Percentiles rank a stretch among this genome's conserved stretches.
These are phyloP conservation scores for Penaeus japonicus DNA, from an alignment of 1,140 invertebrate genomes.

Conservation along the genomic window DNA sequence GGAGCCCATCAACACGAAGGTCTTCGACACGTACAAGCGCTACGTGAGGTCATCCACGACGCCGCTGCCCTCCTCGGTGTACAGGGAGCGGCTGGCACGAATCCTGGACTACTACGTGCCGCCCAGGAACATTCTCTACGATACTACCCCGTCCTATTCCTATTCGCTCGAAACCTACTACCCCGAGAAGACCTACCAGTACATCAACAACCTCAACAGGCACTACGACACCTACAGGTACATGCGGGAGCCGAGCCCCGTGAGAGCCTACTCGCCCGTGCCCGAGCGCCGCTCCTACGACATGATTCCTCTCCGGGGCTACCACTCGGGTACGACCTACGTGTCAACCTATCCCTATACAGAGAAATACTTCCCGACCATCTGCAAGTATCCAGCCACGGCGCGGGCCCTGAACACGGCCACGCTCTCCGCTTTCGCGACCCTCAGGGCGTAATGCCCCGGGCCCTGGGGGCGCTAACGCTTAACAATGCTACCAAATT, in stretches of 20 bases:
- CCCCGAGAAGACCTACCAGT: constrained; percentile 16
- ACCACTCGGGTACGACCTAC: constrained; percentile 18
- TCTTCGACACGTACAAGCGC: constrained; percentile 40
- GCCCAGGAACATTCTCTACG: constrained; percentile 22
- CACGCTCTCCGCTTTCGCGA: not conserved
- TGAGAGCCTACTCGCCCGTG: not conserved
- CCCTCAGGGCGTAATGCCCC: not conserved
- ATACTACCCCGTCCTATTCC: not conserved
- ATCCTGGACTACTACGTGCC: not conserved
- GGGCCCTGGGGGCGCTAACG: not conserved
- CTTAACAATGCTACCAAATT: too few relatives aligned
- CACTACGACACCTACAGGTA: constrained; percentile 45
- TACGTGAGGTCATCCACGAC: constrained; percentile 1
- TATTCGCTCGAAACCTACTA: not conserved
- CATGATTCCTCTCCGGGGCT: not conserved
- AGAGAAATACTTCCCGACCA: constrained; percentile 21
- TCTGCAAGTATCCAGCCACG: constrained; percentile 23
- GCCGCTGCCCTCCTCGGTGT: not conserved
- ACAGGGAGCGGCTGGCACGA: not conserved
- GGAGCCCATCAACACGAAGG: not conserved
- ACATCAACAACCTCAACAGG: constrained; percentile 35
- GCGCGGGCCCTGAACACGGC: constrained; percentile 21
- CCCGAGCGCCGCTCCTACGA: constrained; percentile 23
- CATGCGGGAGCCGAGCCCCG: constrained; percentile 14
- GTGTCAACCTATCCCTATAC: constrained; percentile 34